Percentiles rank a stretch among this genome's conserved stretches.
phyloP scores from a whole-genome alignment of 2,113 vertebrate genomes.

The Platichthys flesus region DNA sequence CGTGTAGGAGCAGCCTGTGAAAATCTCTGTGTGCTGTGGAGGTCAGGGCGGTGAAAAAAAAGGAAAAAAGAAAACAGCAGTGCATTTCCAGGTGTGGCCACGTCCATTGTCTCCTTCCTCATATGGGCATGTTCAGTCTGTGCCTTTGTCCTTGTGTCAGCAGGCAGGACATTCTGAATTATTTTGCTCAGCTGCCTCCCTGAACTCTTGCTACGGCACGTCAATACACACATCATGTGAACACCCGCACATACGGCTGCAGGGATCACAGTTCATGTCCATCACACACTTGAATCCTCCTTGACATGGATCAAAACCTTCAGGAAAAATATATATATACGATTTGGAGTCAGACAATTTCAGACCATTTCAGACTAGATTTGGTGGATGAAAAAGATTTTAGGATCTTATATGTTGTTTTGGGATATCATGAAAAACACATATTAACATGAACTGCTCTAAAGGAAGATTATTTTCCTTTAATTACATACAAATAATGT shows the following conservation, averaged over 20 bases:
- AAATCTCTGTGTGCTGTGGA: constrained; percentile 77
- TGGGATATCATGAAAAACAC: neutral
- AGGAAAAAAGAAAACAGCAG: constrained; percentile 84
- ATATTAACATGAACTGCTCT: too few relatives aligned
- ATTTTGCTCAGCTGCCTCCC: constrained; percentile 87
- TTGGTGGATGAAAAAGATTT: neutral
- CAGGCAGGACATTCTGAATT: constrained; percentile 86
- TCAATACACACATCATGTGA: constrained; percentile 83
- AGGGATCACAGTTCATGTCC: constrained; percentile 73
- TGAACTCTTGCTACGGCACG: constrained; percentile 85
- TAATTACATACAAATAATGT: neutral
- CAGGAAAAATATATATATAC: constrained; percentile 3
- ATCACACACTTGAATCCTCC: constrained; percentile 67
- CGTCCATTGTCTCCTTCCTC: constrained; percentile 80
- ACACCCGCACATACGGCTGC: constrained; percentile 68
- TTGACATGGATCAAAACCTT: constrained; percentile 58
- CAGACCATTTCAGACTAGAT: neutral
- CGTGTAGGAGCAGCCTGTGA: constrained; percentile 61
- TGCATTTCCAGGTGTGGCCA: constrained; percentile 81
- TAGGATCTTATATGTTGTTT: neutral
- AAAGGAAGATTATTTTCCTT: neutral
- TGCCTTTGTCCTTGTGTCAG: constrained; percentile 87
- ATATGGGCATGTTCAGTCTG: constrained; percentile 79
- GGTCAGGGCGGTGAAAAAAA: constrained; percentile 82
- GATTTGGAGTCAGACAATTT: neutral